Conservation (phyloP, 2,888 invertebrate genomes). For the Andrena camellia region DNA sequence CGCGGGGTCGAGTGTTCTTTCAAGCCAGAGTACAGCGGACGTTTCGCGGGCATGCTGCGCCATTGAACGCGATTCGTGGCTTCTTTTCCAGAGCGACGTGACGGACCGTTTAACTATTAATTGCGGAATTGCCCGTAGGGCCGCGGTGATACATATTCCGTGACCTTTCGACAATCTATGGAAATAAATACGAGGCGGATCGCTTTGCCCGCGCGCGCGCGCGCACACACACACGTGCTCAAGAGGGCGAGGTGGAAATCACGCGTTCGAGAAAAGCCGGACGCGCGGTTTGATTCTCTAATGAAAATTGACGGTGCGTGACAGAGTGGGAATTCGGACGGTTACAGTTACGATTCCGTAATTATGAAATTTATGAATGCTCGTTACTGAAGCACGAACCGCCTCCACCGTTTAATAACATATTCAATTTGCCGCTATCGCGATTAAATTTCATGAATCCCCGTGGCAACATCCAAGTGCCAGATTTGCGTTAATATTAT, state of each 20-base stretch:
- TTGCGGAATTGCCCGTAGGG: background rate
- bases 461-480: no score
- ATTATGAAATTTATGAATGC: constrained; percentile 61
- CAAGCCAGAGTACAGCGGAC: background rate
- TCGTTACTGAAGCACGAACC: background rate
- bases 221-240: background rate
- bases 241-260: constrained; percentile 24
- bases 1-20: background rate
- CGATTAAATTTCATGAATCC: constrained; percentile 35
- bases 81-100: no score
- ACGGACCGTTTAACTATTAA: constrained; percentile 26
- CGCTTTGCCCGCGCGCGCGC: background rate
- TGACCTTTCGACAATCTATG: constrained; percentile 41
- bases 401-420: constrained; percentile 60
- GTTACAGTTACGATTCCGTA: constrained; percentile 22
- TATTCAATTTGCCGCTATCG: constrained; percentile 7
- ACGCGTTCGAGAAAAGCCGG: constrained; percentile 37
- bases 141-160: constrained; percentile 4
- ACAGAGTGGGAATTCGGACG: constrained; percentile 51
- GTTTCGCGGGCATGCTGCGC: background rate
- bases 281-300: constrained; percentile 42
- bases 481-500: background rate
- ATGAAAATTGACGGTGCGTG: constrained; percentile 64
- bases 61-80: background rate
- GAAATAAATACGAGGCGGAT: constrained; percentile 39